These are phyloP conservation scores for Laupala kohalensis DNA, from an alignment of 1,140 invertebrate genomes.

Conservation along the genomic window DNA sequence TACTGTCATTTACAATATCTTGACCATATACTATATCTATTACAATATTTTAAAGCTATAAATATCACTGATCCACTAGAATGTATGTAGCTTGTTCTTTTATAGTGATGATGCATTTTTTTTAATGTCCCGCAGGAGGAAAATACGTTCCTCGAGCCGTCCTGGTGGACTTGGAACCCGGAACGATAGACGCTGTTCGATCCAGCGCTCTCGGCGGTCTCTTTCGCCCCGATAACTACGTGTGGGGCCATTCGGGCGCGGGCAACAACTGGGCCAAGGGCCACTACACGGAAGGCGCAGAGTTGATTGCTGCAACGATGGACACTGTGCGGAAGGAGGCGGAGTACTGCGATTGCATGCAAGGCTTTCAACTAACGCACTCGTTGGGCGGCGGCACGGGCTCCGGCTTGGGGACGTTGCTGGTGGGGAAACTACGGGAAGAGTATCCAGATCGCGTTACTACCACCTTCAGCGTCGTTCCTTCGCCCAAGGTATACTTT, in stretches of 20 bases:
- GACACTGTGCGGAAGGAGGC: not conserved
- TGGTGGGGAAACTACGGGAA: not conserved
- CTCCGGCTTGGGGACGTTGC: not conserved
- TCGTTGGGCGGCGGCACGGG: not conserved
- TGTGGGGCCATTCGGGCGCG: slow-evolving; percentile 49
- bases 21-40: too few species aligned
- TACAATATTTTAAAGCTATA: too few species aligned
- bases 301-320: slow-evolving; percentile 22
- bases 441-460: slow-evolving; percentile 17
- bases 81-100: too few species aligned
- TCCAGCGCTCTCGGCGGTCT: slow-evolving; percentile 20
- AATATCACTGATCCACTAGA: too few species aligned
- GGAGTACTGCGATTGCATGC: not conserved
- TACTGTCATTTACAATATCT: too few species aligned
- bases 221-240: slow-evolving; percentile 62
- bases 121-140: not conserved
- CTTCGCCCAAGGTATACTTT: slow-evolving; percentile 19
- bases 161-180: not conserved
- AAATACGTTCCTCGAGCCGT: not conserved
- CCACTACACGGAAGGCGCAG: slow-evolving; percentile 87
- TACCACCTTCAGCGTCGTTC: slow-evolving; percentile 14
- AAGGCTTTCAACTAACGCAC: not conserved
- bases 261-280: slow-evolving; percentile 71
- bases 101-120: too few species aligned
- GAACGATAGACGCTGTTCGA: not conserved